Base-by-base conservation (phyloP, 53 echinoderm and acorn worm species). In the Mesocentrotus franciscanus region DNA sequence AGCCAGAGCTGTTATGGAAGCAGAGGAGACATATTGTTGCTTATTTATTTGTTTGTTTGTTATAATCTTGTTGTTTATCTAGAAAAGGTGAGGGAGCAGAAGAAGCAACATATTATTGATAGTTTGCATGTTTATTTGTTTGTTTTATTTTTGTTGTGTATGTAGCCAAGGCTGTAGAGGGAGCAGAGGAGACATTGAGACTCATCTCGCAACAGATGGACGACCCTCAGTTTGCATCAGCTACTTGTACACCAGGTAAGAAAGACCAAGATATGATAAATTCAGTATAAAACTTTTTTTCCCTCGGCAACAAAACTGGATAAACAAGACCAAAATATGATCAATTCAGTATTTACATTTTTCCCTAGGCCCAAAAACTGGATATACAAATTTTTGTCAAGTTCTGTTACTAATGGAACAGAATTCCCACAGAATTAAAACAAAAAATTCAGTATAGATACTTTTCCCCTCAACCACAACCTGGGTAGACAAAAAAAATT, bases 241-340 rank as follows among this genome's bases (percentile, higher is more conserved):
- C 97, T 24, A 98, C 98, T 70, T 98, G 98, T 95, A 98, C 98
- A 76, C 97, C 98, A 95, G 98, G 98, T 98, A 79, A 64, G 92
- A 56, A 76, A 14, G 1, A 85, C 35, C 64, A 16, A 18, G 64
- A 64, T 64, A 61, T 0, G 18, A 61, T 39, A 1, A 39, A 39
- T 14, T 61, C 61, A 61, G 39, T 18, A 61, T 61, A 0, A 13
- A 18, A 3, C 13, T 2, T 61, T 61, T 61, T 61, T 18, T 2
- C 61, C 10, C 61, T 18, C 10, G 61, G 15, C 39, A 1, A 39
- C 39, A 39, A 39, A 39, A 1, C 39, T 39, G 39, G 39, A 3
- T 39, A 39, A 1, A 39, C 39, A 39, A n/a, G n/a, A n/a, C n/a
- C n/a, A n/a, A 1, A 39, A 39, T 39, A 39, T 39, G 1, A 39